These are phyloP conservation scores for Otolemur crassicaudatus DNA, from an alignment of 2,797 vertebrate species.

Conservation along the genomic window DNA sequence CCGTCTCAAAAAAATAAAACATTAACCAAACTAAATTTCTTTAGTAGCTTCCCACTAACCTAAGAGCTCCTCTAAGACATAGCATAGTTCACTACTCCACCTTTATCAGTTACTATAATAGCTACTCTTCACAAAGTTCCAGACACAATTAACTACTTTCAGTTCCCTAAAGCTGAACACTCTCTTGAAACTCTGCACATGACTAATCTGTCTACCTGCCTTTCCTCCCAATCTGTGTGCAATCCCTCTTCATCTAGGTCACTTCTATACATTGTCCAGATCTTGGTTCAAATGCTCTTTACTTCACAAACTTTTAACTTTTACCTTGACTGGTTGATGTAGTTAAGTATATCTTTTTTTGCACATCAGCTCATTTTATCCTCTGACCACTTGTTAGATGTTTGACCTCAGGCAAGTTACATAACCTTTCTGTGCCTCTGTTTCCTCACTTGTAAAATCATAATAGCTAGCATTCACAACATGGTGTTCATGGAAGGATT, in stretches of 20 bases:
- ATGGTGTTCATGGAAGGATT: not conserved
- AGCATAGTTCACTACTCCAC: not conserved
- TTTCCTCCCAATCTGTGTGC: not conserved
- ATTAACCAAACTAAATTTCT: slow-evolving; percentile 27
- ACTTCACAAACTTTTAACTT: not conserved
- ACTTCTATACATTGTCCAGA: slow-evolving; percentile 4
- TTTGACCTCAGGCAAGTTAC: not conserved
- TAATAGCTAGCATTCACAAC: not conserved
- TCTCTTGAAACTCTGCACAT: not conserved
- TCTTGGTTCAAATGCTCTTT: not conserved
- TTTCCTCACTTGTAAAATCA: slow-evolving; percentile 9
- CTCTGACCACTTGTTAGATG: not conserved
- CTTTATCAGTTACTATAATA: not conserved
- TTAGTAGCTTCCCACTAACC: not conserved
- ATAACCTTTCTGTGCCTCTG: not conserved
- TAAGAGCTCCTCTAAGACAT: not conserved
- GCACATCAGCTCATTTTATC: not conserved
- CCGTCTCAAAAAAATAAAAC: not conserved
- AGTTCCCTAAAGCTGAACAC: not conserved
- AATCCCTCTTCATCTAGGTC: not conserved
- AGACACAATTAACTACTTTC: slow-evolving; percentile 27
- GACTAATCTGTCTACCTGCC: not conserved
- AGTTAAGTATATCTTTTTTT: not conserved
- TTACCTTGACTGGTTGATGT: not conserved
- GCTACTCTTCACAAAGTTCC: not conserved